phyloP scores from a whole-genome alignment of 2,888 invertebrate species.

The Tipula lateralis region DNA sequence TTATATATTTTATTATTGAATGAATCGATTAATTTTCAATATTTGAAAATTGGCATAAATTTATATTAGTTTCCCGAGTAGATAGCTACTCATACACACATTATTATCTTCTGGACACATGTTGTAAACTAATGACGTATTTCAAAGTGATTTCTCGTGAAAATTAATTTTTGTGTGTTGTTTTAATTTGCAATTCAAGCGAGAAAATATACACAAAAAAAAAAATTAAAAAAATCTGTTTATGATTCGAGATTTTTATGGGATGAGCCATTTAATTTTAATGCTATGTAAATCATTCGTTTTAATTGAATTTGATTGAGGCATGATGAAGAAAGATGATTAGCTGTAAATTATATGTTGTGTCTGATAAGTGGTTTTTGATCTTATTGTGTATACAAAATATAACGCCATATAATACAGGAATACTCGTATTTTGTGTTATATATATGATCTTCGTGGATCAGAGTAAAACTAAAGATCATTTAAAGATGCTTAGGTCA shows the following conservation, averaged over 20 bases:
- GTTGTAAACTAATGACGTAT: not conserved
- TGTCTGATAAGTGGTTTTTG: not conserved
- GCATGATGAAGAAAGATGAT: not conserved
- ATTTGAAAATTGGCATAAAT: not conserved
- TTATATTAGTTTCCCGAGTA: not conserved
- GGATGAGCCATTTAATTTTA: not conserved
- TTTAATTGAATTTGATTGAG: slow-evolving; percentile 1
- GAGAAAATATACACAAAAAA: not conserved
- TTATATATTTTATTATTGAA: not conserved
- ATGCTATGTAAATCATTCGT: slow-evolving; percentile 6
- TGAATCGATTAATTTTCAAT: not conserved
- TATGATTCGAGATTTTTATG: not conserved
- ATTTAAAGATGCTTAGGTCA: too few relatives aligned
- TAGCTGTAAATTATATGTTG: not conserved
- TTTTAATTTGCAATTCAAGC: not conserved
- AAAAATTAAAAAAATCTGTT: not conserved
- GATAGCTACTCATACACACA: not conserved
- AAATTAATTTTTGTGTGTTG: not conserved
- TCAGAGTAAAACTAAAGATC: too few relatives aligned
- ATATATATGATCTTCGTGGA: too few relatives aligned
- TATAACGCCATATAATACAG: not conserved
- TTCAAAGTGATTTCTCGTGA: not conserved
- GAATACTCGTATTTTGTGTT: too few relatives aligned
- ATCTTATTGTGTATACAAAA: not conserved
- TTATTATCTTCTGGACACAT: not conserved